Evolutionary conservation across 2,888 invertebrate genomes (phyloP).

Genomic region (Drosophila subquinaria): DNA sequence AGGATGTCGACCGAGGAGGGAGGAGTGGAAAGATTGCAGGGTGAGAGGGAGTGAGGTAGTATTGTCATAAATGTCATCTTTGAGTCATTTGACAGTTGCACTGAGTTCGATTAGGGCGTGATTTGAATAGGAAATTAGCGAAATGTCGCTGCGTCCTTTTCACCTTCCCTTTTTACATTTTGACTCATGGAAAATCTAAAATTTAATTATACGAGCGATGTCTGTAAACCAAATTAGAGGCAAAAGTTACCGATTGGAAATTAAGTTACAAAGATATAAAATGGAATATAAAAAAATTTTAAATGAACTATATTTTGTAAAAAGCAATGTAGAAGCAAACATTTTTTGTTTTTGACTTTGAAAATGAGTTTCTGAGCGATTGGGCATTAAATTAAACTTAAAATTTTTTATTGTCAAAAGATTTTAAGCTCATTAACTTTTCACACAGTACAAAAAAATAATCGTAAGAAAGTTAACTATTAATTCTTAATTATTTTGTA

Average conservation of each 20-base stretch:
- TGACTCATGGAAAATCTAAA: slow-evolving; percentile 35
- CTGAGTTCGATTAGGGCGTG: slow-evolving; percentile 70
- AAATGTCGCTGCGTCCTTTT: slow-evolving; percentile 26
- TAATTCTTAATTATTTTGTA: too few species aligned
- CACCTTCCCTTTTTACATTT: slow-evolving; percentile 27
- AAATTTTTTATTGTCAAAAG: too few species aligned
- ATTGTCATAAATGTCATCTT: slow-evolving; percentile 74
- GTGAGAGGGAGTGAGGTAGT: neutral
- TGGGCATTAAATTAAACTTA: too few species aligned
- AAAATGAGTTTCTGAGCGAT: too few species aligned
- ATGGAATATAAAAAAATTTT: neutral
- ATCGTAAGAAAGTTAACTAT: too few species aligned
- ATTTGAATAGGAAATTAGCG: slow-evolving; percentile 71
- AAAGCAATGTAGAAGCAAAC: too few species aligned
- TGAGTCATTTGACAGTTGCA: slow-evolving; percentile 71
- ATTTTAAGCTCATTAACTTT: too few species aligned
- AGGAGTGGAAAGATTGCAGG: neutral
- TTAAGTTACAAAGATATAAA: neutral
- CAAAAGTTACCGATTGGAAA: neutral
- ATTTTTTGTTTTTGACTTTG: too few species aligned
- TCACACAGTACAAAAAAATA: too few species aligned
- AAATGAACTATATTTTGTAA: too few species aligned
- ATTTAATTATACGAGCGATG: slow-evolving; percentile 56
- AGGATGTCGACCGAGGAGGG: neutral
- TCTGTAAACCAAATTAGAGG: slow-evolving; percentile 31